Conservation (phyloP, 2,113 vertebrate species). For the Zapornia atra region DNA sequence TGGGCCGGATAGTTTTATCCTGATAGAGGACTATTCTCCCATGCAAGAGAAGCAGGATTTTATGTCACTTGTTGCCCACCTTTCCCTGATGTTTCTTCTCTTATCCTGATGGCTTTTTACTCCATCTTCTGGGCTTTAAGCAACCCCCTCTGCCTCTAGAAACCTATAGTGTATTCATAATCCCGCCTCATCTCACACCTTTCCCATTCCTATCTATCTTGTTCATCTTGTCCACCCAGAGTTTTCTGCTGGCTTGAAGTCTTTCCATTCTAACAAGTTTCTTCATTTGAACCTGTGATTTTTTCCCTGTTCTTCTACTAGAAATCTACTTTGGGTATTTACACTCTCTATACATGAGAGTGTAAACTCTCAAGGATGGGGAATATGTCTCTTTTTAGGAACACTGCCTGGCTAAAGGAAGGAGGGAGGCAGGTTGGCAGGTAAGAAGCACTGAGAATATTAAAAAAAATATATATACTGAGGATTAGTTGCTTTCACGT, state of each 20-base stretch:
- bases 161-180: neutral
- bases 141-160: neutral
- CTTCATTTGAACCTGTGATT: neutral
- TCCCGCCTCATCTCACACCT: neutral
- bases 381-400: neutral
- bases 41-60: neutral
- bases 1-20: neutral
- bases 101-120: neutral
- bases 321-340: neutral
- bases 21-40: neutral
- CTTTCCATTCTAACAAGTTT: neutral
- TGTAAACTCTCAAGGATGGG: neutral
- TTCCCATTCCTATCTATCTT: neutral
- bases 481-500: neutral
- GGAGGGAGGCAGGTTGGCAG: fast-evolving
- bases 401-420: neutral
- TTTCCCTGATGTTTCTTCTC: neutral
- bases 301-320: neutral
- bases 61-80: neutral
- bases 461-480: neutral
- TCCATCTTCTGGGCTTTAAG: neutral
- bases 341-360: too few species aligned
- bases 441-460: neutral
- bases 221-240: neutral
- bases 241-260: neutral